Evolutionary conservation across 2,888 invertebrate genomes (phyloP), one percentile per base, ranked within the genome.

Genomic region (Mythimna ferrago): DNA sequence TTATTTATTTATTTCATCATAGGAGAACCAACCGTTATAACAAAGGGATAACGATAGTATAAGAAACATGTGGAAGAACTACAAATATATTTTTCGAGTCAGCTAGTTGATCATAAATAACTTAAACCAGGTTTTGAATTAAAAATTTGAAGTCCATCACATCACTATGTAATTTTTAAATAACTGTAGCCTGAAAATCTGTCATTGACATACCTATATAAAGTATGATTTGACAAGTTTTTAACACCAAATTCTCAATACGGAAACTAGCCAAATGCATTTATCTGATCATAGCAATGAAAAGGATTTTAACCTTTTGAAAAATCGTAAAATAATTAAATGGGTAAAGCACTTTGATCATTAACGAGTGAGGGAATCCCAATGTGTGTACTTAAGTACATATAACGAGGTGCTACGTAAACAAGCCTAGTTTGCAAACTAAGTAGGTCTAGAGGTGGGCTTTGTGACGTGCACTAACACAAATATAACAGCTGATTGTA

Each of bases 401-500:
- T 54, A 65, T 62, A 71, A 71, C 71, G 71, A 51, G 4, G 2
- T 48, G 16, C 26, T 26, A 66, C 53, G 65, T 62, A 65, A 71
- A 38, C n/a, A 56, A 26, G 19, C 38, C 57, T 44, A 44, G 56
- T 26, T n/a, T 65, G 53, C 61, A 57, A n/a, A 54, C 21, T 73
- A 38, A 11, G 32, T 73, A 57, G 44, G 21, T 66, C 21, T 73
- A 66, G 14, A 66, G 51, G 26, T 62, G 9, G 19, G 6, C 63
- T 54, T 60, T 21, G 35, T 76, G 63, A 72, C 56, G 68, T 66
- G 11, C n/a, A 53, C 32, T 61, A 68, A 51, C 66, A 57, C 63
- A 21, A 63, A 66, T 63, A 66, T 63, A 64, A 53, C 71, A 80
- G 76, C 66, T 80, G 76, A 72, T 71, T 69, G 38, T 74, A 26